Evolutionary conservation across 2,888 invertebrate species (phyloP), one percentile per base, ranked within the genome.

Genomic region (Troides helena): DNA sequence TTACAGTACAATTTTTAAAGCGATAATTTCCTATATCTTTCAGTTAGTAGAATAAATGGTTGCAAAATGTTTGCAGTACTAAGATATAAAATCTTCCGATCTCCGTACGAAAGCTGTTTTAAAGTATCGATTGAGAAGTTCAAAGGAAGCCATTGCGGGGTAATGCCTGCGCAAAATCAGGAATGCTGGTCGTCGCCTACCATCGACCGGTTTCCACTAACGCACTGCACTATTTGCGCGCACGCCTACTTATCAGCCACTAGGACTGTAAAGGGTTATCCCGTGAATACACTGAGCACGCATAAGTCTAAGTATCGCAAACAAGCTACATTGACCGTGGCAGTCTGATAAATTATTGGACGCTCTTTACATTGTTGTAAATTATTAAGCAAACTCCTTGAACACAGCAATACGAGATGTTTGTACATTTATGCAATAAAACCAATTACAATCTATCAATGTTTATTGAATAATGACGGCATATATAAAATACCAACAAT

Each of bases 121-220:
- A 59, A 58, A 68, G 23, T 64, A 69, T 65, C 61, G 46, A 60
- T 65, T 57, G 63, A 69, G 53, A 69, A 69, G 60, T 69, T 69
- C 58, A 62, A 62, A 67, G 62, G 59, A 59, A 70, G 66, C 62
- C 39, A 70, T 58, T 56, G 65, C 69, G 58, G 50, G 67, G 50
- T 63, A 63, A 62, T 60, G 67, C 70, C 67, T 79, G 80, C 77
- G 85, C 84, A 80, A 85, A 86, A 85, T 85, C 85, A 83, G 87
- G 89, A 90, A 89, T 88, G 88, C 79, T 80, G 87, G 87, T 87
- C 89, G 82, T 86, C 87, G 88, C 73, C 81, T 46, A 64, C 85
- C 81, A 74, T 76, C 73, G 84, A 89, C 90, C 89, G 90, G 90
- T 90, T 88, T 81, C 77, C 75, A 74, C 66, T 67, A 75, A 75